Conservation (phyloP, 1,140 invertebrate species). For the Helicoverpa armigera region DNA sequence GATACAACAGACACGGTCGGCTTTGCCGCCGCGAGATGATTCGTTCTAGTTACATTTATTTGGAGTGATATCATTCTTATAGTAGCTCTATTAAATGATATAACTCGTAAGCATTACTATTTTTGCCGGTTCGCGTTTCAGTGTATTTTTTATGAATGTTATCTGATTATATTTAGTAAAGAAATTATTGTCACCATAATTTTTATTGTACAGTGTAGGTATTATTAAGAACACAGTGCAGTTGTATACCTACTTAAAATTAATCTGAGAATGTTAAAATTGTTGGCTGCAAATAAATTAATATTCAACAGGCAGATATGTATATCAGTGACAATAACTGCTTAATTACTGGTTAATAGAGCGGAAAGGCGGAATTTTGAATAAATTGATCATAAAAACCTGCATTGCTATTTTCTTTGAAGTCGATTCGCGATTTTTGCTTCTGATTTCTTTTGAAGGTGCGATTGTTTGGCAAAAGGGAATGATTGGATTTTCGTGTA, state of each 20-base stretch:
- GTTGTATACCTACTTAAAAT: not conserved
- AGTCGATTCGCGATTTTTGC: not conserved
- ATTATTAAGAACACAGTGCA: not conserved
- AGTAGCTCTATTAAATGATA: constrained; percentile 48
- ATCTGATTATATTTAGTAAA: not conserved
- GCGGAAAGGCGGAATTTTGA: constrained; percentile 2
- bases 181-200: not conserved
- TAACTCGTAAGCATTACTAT: constrained; percentile 23
- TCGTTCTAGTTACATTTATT: constrained; percentile 61
- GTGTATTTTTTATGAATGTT: not conserved
- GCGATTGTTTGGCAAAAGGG: constrained; percentile 22
- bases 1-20: constrained; percentile 72
- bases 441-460: constrained; percentile 15
- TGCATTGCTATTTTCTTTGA: constrained; percentile 15
- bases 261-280: not conserved
- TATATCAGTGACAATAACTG: constrained; percentile 28
- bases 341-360: constrained; percentile 23
- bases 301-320: constrained; percentile 11
- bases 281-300: constrained; percentile 1
- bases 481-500: constrained; percentile 46
- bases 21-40: constrained; percentile 62
- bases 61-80: constrained; percentile 71
- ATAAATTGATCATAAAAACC: not conserved
- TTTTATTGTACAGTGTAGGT: not conserved
- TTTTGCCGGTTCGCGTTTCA: not conserved